A percentile compares a stretch with the other conserved stretches of the same genome.
Evolutionary conservation across 2,113 vertebrate species (phyloP).

Genomic region (Notarius quadriscutis): DNA sequence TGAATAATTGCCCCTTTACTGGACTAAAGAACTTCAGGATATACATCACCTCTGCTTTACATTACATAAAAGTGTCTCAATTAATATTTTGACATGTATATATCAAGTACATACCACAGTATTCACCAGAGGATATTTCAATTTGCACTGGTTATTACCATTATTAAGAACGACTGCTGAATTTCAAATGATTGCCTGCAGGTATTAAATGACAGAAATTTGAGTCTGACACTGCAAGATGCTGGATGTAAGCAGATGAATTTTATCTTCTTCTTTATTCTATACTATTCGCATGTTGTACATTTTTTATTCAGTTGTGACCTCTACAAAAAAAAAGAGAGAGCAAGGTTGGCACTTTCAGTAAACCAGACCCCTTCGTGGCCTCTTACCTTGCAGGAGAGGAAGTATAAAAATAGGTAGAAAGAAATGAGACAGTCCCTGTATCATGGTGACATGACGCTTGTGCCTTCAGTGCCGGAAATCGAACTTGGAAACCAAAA

Average conservation of each 20-base stretch:
- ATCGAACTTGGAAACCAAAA: conserved; percentile 4
- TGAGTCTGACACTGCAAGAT: neutral
- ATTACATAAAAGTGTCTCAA: neutral
- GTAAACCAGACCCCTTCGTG: neutral
- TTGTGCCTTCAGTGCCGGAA: conserved; percentile 20
- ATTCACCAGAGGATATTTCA: neutral
- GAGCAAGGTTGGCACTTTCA: neutral
- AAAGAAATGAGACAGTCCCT: conserved; percentile 40
- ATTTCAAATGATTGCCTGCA: neutral
- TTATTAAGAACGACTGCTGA: neutral
- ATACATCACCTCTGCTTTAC: neutral
- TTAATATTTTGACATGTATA: neutral
- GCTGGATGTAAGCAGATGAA: neutral
- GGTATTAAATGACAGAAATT: neutral
- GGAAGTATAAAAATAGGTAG: conserved; percentile 38
- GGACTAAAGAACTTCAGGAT: neutral
- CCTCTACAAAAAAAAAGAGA: neutral
- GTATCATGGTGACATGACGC: conserved; percentile 56
- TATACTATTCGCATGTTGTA: neutral
- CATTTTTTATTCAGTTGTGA: neutral
- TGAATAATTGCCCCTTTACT: neutral
- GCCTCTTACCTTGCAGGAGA: conserved; percentile 55
- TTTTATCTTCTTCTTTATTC: neutral
- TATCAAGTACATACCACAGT: neutral
- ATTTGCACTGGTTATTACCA: neutral